Percentiles rank a stretch among this genome's conserved stretches.
Evolutionary conservation across 2,797 vertebrate genomes (phyloP).

Genomic region (Sylvilagus floridanus): DNA sequence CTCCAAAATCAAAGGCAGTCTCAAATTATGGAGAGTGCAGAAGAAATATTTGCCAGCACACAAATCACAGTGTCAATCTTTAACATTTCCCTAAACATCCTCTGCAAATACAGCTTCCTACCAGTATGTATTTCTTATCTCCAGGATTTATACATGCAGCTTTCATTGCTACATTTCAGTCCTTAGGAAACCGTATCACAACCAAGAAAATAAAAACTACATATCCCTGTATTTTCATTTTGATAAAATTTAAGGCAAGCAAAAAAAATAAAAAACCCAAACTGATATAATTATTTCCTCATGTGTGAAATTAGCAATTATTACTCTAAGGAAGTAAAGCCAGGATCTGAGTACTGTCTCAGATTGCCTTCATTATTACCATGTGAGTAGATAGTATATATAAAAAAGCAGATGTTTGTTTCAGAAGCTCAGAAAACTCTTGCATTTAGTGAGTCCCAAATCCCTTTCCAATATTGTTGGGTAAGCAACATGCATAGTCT

Average conservation of each 20-base stretch:
- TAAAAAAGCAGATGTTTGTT: conserved; percentile 5
- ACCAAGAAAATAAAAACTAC: conserved; percentile 49
- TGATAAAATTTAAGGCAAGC: background rate
- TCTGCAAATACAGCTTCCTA: background rate
- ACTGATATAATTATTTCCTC: background rate
- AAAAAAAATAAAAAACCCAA: background rate
- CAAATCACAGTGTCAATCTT: background rate
- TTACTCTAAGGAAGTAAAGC: conserved; percentile 11
- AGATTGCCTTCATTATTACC: background rate
- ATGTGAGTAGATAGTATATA: background rate
- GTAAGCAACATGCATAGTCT: background rate
- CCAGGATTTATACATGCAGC: background rate
- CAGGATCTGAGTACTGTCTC: background rate
- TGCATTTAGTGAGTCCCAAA: conserved; percentile 43
- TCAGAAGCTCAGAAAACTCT: conserved; percentile 30
- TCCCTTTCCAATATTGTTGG: conserved; percentile 31
- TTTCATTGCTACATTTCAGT: conserved; percentile 44
- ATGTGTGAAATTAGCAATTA: conserved; percentile 25
- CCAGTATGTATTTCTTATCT: conserved; percentile 41
- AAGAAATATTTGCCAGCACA: conserved; percentile 3
- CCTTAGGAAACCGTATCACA: conserved; percentile 5
- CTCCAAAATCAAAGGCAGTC: conserved; percentile 25
- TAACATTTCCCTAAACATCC: background rate
- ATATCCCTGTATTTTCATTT: conserved; percentile 35
- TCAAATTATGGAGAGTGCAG: background rate